Evolutionary conservation across 2,888 invertebrate species (phyloP).

Genomic region (Chymomyza procnemis): DNA sequence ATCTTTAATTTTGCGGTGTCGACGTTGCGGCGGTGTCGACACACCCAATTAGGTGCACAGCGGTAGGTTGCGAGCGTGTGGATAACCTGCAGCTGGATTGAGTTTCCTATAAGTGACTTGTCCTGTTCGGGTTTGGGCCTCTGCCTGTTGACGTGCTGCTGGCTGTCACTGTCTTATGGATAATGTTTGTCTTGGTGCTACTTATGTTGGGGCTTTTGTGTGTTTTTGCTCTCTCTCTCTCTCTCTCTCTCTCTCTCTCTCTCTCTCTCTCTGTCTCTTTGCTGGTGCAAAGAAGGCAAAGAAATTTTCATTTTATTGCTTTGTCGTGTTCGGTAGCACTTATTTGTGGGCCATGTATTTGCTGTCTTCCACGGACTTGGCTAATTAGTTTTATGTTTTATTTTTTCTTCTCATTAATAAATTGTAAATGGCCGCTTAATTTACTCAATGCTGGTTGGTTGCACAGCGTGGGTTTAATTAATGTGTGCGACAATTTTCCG

Average conservation of each 20-base stretch:
- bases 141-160: background rate
- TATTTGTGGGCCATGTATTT: background rate
- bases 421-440: conserved; percentile 51
- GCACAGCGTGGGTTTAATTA: conserved; percentile 42
- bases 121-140: conserved; percentile 16
- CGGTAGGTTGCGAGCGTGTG: background rate
- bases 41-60: conserved; percentile 35
- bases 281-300: no score
- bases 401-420: conserved; percentile 36
- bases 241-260: no score
- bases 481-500: conserved; percentile 21
- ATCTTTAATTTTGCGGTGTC: background rate
- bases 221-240: no score
- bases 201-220: background rate
- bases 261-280: no score
- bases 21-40: conserved; percentile 22
- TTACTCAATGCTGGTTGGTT: conserved; percentile 27
- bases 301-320: conserved; percentile 1
- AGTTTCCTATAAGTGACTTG: background rate
- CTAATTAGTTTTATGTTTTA: conserved; percentile 1
- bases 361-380: background rate
- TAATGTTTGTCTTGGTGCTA: conserved; percentile 33
- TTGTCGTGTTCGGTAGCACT: background rate
- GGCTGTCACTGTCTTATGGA: conserved; percentile 4
- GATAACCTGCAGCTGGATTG: background rate